Base-by-base conservation (phyloP, 1,140 invertebrate genomes). In the Palaemon carinicauda region DNA sequence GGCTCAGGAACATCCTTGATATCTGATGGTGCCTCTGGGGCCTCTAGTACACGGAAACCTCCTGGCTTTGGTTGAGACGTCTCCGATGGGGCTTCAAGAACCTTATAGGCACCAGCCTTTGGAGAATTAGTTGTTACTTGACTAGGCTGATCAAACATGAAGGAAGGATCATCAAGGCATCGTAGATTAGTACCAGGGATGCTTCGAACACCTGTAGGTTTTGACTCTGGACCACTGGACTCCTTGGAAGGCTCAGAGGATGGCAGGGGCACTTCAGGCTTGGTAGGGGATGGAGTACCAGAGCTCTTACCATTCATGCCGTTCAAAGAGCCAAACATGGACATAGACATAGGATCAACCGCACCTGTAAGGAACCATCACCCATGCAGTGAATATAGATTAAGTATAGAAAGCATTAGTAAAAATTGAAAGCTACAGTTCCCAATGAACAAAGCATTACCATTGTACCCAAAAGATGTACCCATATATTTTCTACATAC, bases 131-230 rank as follows among this genome's bases (percentile, higher is more conserved):
- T 83, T 54, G 56, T 78, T 73, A 53, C 74, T 87, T 74, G 33
- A 52, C 85, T 3, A 85, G 79, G 53, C 85, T 84, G 87, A 19
- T 93, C 93, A 87, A 92, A 92, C 84, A 93, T 92, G 87, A 93
- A 93, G 10, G 91, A 91, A 53, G 93, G 93, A 90, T 94, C 93
- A 41, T 94, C 93, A 41, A 93, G 89, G 88, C 92, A 92, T 88
- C 91, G 91, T 12, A 93, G 86, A 86, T 92, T 93, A 71, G 93
- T 92, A 60, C 93, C 93, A 29, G 92, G 91, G 52, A 92, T 90
- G 91, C 90, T 88, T 91, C 93, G 88, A 56, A 87, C 74, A 87
- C 60, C 85, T 29, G 91, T 91, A 90, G 80, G 80, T 84, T 88
- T 85, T 29, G 87, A 88, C 85, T 86, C 86, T 51, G 80, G 27